phyloP scores from a whole-genome alignment of 2,113 vertebrate genomes.

The Etheostoma spectabile region DNA sequence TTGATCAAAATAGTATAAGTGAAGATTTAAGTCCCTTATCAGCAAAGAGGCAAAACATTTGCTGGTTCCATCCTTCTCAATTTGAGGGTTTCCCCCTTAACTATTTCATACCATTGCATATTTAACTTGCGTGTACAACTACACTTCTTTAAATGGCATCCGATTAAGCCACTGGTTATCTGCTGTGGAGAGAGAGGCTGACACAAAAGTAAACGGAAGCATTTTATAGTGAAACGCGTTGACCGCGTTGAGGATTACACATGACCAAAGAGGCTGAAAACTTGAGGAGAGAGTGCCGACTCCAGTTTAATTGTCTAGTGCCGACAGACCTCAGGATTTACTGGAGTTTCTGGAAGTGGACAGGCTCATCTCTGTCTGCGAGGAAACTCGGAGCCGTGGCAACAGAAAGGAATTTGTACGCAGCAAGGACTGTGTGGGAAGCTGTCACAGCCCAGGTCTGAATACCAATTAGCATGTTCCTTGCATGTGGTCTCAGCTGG shows the following conservation, averaged over 20 bases:
- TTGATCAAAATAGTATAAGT: background rate
- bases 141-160: background rate
- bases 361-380: constrained; percentile 50
- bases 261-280: constrained; percentile 13
- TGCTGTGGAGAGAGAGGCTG: constrained; percentile 3
- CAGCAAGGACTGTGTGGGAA: constrained; percentile 59
- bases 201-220: background rate
- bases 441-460: constrained; percentile 70
- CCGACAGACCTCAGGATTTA: constrained; percentile 57
- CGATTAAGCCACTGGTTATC: background rate
- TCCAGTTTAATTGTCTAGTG: constrained; percentile 47
- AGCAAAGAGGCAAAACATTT: background rate
- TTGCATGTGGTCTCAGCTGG: constrained; percentile 79
- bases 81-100: background rate
- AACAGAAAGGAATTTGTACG: constrained; percentile 47
- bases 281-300: constrained; percentile 6
- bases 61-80: background rate
- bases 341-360: constrained; percentile 38
- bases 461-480: constrained; percentile 78
- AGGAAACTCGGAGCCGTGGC: constrained; percentile 59
- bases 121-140: background rate
- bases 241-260: constrained; percentile 23
- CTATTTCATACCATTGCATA: background rate
- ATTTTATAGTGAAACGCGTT: constrained; percentile 5
- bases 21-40: background rate